A percentile compares a stretch with the other conserved stretches of the same genome.
These are phyloP conservation scores for Nyctibius bracteatus DNA, from an alignment of 2,113 vertebrate genomes.

Conservation along the genomic window DNA sequence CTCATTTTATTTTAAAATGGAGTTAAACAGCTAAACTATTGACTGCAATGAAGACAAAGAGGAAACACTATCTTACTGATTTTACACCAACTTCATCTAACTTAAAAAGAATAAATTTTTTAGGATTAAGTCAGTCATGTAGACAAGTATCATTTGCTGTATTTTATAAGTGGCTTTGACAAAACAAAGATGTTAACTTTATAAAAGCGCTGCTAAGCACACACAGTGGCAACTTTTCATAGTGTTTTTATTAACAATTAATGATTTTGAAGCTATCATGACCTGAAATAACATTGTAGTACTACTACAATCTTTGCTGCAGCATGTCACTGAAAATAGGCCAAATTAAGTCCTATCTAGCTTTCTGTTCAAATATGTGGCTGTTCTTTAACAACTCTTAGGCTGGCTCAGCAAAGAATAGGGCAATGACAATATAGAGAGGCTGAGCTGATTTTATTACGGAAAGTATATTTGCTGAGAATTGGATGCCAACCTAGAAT, in stretches of 20 bases:
- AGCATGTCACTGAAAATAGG: not conserved
- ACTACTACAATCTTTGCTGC: not conserved
- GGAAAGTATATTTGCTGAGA: not conserved
- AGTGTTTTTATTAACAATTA: not conserved
- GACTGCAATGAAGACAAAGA: not conserved
- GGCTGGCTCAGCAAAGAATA: not conserved
- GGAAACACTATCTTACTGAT: not conserved
- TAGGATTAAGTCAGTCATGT: not conserved
- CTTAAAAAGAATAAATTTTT: not conserved
- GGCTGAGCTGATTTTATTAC: not conserved
- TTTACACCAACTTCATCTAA: not conserved
- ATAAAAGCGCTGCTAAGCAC: not conserved
- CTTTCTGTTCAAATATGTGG: not conserved
- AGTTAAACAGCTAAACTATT: not conserved
- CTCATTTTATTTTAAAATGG: not conserved
- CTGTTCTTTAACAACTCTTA: not conserved
- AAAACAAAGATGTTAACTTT: constrained; percentile 5
- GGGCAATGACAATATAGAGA: not conserved
- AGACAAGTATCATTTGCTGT: not conserved
- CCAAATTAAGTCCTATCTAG: not conserved
- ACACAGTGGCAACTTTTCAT: not conserved
- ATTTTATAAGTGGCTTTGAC: not conserved
- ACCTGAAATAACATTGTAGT: not conserved
- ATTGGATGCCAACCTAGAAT: not conserved
- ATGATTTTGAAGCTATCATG: not conserved